phyloP scores from a whole-genome alignment of 2,113 vertebrate species.

The Marmota flaviventris region DNA sequence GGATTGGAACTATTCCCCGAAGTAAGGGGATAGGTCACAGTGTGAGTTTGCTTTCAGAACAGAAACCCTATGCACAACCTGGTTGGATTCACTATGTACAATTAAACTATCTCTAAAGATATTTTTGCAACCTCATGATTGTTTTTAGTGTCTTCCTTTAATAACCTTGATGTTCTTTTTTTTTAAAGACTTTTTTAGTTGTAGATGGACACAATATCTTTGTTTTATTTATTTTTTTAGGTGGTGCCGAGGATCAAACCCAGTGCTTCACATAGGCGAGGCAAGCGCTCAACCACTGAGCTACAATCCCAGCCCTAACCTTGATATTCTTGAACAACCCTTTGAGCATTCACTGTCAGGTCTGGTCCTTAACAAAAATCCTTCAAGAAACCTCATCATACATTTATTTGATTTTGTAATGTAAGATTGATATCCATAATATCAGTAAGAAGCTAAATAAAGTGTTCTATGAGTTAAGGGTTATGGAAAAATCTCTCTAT shows the following conservation, averaged over 20 bases:
- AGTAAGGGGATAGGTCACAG: neutral
- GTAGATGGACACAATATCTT: too few relatives aligned
- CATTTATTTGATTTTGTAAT: neutral
- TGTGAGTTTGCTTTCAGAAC: neutral
- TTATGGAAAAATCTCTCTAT: neutral
- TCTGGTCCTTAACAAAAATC: conserved; percentile 9
- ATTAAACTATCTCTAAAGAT: neutral
- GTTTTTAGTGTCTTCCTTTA: conserved; percentile 39
- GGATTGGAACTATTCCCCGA: neutral
- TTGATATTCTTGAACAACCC: conserved; percentile 2
- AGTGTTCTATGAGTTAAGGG: neutral
- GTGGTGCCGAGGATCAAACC: too few relatives aligned
- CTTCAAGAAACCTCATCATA: neutral
- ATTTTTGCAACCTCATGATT: neutral
- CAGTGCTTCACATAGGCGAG: too few relatives aligned
- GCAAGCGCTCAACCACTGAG: too few relatives aligned
- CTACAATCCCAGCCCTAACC: neutral
- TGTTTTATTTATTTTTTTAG: too few relatives aligned
- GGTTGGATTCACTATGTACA: conserved; percentile 7
- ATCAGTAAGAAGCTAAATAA: neutral
- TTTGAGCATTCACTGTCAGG: neutral
- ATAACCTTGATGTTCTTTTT: neutral
- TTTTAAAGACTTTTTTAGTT: too few relatives aligned
- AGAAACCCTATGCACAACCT: neutral
- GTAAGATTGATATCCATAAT: neutral